Conservation (phyloP, 2,888 invertebrate species). For the Drosophila paramelanica region DNA sequence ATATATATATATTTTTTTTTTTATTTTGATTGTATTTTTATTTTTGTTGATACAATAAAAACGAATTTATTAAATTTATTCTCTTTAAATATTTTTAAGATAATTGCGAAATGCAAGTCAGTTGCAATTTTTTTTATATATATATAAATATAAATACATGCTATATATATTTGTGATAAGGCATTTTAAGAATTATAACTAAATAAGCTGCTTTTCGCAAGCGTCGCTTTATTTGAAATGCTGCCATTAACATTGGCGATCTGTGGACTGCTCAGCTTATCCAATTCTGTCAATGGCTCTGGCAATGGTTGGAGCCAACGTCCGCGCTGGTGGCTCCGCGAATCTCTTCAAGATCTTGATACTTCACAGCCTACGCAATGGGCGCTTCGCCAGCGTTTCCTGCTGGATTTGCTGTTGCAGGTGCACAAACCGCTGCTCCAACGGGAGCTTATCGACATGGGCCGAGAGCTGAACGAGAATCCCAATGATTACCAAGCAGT, state of each 20-base stretch:
- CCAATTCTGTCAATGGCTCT: background rate
- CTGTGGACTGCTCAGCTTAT: conserved; percentile 23
- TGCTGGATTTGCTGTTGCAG: conserved; percentile 70
- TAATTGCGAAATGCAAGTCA: too few relatives aligned
- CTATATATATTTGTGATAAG: conserved; percentile 29
- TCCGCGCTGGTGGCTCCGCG: conserved; percentile 23
- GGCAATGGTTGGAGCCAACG: conserved; percentile 29
- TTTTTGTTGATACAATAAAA: conserved; percentile 56
- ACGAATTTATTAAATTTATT: conserved; percentile 44
- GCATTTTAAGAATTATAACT: background rate
- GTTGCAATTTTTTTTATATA: background rate
- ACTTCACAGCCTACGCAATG: conserved; percentile 1
- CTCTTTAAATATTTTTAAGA: background rate
- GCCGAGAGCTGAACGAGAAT: conserved; percentile 52
- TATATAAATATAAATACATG: background rate
- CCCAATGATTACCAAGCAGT: conserved; percentile 58
- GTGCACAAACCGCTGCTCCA: conserved; percentile 74
- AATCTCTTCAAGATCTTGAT: background rate
- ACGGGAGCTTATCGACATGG: conserved; percentile 59
- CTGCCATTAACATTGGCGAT: conserved; percentile 11
- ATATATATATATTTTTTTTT: conserved; percentile 14
- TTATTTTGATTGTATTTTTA: conserved; percentile 38
- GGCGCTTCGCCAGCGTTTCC: conserved; percentile 58
- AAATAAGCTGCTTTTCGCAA: background rate
- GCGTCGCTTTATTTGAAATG: conserved; percentile 34